Evolutionary conservation across 2,113 vertebrate genomes (phyloP), one percentile per base, ranked within the genome.

Genomic region (Ailuropoda melanoleuca): DNA sequence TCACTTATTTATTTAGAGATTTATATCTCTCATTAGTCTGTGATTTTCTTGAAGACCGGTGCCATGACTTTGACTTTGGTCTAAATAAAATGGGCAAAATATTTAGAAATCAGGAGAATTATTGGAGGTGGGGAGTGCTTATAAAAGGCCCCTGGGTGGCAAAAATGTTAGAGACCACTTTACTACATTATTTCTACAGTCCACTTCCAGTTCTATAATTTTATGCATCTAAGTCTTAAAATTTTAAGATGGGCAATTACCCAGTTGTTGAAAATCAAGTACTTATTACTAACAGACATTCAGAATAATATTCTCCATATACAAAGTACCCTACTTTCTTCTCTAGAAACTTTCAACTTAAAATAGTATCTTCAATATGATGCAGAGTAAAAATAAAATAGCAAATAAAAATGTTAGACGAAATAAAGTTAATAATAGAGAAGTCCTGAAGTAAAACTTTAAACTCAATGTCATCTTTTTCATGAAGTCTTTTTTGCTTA

Each of bases 251-350:
- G 10, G 21, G 4, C 7, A 81, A 43, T 60, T 93, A 90, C 9
- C 29, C 53, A 75, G 82, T 66, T 88, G n/a, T 64, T 85, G 34
- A 95, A 93, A 96, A 93, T 80, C 14, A 87, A 94, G 70, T 64
- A 23, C 3, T 55, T 68, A 31, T 55, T 90, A 85, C 24, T 72
- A 91, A 34, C 1, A 93, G 23, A 17, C 68, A 75, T 82, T 89
- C 26, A 80, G 21, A 89, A 29, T 89, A 92, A 81, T 56, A 91
- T 90, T 88, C 5, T 13, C 8, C 37, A 82, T 18, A 55, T 24
- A 24, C 4, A 95, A 58, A 55, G 31, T 19, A 50, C 8, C 23
- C 68, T 14, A 75, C 72, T 8, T 34, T 78, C 29, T 55, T 94
- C 43, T 92, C 14, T 64, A 85, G 8, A 62, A 70, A 39, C 31